A percentile compares a stretch with the other conserved stretches of the same genome.
phyloP scores from a whole-genome alignment of 1,140 invertebrate species.

The Nymphalis io region DNA sequence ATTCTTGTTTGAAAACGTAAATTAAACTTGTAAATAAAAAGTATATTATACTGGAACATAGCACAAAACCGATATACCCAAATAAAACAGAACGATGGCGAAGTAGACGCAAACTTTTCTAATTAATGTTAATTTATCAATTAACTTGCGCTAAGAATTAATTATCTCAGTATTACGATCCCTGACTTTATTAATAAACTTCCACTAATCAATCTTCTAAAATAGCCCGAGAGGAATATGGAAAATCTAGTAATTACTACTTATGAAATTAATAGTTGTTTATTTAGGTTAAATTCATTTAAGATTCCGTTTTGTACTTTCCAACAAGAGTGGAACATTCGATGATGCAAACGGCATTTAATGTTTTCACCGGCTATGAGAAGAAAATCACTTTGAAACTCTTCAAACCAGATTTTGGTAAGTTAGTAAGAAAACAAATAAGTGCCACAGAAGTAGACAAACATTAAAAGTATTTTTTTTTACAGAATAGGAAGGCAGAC shows the following conservation, averaged over 20 bases:
- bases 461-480: too few species aligned
- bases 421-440: too few species aligned
- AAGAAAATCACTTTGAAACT: too few species aligned
- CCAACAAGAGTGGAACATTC: not conserved
- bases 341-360: not conserved
- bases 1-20: too few species aligned
- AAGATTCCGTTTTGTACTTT: not conserved
- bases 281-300: not conserved
- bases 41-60: constrained; percentile 20
- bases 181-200: constrained; percentile 76
- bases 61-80: constrained; percentile 40
- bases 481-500: too few species aligned
- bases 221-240: constrained; percentile 43
- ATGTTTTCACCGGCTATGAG: not conserved
- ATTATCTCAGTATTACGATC: constrained; percentile 74
- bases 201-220: constrained; percentile 75
- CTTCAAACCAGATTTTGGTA: too few species aligned
- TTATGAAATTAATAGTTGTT: not conserved
- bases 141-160: constrained; percentile 77
- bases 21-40: constrained; percentile 11
- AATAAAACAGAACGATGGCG: constrained; percentile 44
- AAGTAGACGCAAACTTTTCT: constrained; percentile 62
- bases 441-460: too few species aligned
- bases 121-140: constrained; percentile 79
- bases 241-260: constrained; percentile 11